A percentile compares a stretch with the other conserved stretches of the same genome.
phyloP scores from a whole-genome alignment of 2,888 invertebrate genomes.

The Timema cristinae region DNA sequence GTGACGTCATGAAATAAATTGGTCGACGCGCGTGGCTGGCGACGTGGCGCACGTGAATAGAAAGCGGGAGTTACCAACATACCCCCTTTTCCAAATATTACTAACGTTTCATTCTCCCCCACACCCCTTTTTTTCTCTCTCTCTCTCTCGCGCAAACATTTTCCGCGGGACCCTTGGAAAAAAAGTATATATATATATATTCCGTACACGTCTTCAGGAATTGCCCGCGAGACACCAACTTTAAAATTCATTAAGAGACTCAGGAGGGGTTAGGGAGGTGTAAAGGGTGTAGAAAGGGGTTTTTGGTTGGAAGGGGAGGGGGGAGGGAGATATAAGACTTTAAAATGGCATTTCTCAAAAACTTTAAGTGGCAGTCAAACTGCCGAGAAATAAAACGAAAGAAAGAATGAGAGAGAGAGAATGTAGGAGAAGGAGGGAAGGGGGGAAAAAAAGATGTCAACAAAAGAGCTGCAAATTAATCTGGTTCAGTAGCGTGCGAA shows the following conservation, averaged over 20 bases:
- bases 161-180: too few relatives aligned
- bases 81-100: too few relatives aligned
- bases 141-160: too few relatives aligned
- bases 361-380: conserved; percentile 16
- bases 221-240: conserved; percentile 17
- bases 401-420: background rate
- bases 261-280: too few relatives aligned
- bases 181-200: too few relatives aligned
- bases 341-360: conserved; percentile 16
- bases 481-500: conserved; percentile 4
- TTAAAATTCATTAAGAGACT: conserved; percentile 13
- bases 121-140: too few relatives aligned
- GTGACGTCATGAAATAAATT: conserved; percentile 17
- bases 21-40: background rate
- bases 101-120: too few relatives aligned
- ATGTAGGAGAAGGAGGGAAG: background rate
- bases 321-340: background rate
- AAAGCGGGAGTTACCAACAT: too few relatives aligned
- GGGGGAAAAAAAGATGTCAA: conserved; percentile 3
- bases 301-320: background rate
- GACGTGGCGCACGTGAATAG: too few relatives aligned
- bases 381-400: background rate
- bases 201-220: background rate
- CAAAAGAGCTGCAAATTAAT: conserved; percentile 1
- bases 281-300: background rate